phyloP scores from a whole-genome alignment of 53 echinoderm and acorn worm species.

The Echinarachnius parma region DNA sequence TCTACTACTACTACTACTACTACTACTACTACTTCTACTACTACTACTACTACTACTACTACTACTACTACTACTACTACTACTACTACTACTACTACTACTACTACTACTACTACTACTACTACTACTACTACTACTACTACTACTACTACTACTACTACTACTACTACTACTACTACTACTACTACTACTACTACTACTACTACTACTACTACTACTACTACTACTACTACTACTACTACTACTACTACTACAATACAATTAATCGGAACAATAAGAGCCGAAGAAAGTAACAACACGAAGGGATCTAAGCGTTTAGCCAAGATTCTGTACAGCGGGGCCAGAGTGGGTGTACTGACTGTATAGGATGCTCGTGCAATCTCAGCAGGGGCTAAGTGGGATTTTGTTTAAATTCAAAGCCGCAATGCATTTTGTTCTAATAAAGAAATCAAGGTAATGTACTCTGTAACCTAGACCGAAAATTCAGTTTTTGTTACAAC shows the following conservation, averaged over 20 bases:
- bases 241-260: background rate
- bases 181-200: constrained; percentile 5
- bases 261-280: no score
- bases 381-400: no score
- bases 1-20: constrained; percentile 2
- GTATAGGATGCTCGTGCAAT: no score
- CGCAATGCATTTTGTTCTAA: no score
- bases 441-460: no score
- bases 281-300: no score
- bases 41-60: constrained; percentile 6
- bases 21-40: constrained; percentile 7
- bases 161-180: constrained; percentile 15
- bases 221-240: background rate
- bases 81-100: constrained; percentile 11
- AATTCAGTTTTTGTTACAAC: no score
- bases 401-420: no score
- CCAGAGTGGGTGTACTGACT: no score
- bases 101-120: constrained; percentile 16
- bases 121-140: constrained; percentile 15
- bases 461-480: no score
- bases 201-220: constrained; percentile 1
- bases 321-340: no score
- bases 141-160: constrained; percentile 18
- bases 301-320: no score
- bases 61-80: constrained; percentile 8